phyloP scores from a whole-genome alignment of 64 coral and sea anemone species.

The Pachyseris speciosa region DNA sequence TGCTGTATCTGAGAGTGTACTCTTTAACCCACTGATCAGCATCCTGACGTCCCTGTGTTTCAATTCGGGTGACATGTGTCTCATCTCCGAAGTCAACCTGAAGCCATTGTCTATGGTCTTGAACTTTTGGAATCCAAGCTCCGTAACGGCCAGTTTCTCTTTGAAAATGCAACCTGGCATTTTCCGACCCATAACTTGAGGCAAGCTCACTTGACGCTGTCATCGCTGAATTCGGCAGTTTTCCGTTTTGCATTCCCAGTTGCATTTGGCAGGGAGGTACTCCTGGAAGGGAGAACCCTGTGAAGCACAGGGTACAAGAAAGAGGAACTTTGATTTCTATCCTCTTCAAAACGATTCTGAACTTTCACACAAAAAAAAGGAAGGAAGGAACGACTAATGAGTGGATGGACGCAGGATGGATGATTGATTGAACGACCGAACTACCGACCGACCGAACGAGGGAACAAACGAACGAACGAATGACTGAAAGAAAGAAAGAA shows the following conservation, averaged over 20 bases:
- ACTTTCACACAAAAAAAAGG: too few relatives aligned
- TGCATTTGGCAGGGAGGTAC: neutral
- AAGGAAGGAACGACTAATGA: too few relatives aligned
- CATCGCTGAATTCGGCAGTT: slow-evolving; percentile 7
- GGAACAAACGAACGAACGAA: too few relatives aligned
- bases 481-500: too few relatives aligned
- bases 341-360: too few relatives aligned
- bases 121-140: neutral
- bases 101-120: slow-evolving; percentile 2
- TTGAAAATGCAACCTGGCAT: slow-evolving; percentile 1
- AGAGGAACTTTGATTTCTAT: too few relatives aligned
- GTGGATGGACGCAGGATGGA: too few relatives aligned
- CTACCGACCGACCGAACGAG: too few relatives aligned
- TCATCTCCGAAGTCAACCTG: slow-evolving; percentile 24
- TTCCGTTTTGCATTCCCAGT: slow-evolving; percentile 21
- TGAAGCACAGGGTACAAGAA: too few relatives aligned
- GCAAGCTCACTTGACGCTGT: neutral
- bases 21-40: neutral
- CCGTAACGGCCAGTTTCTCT: neutral
- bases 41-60: slow-evolving; percentile 6
- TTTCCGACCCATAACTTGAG: neutral
- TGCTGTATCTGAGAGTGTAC: slow-evolving; percentile 22
- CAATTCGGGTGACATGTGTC: neutral
- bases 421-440: too few relatives aligned
- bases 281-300: neutral